A percentile compares a stretch with the other conserved stretches of the same genome.
Evolutionary conservation across 2,888 invertebrate genomes (phyloP).

Genomic region (Drosophila fungiperda): DNA sequence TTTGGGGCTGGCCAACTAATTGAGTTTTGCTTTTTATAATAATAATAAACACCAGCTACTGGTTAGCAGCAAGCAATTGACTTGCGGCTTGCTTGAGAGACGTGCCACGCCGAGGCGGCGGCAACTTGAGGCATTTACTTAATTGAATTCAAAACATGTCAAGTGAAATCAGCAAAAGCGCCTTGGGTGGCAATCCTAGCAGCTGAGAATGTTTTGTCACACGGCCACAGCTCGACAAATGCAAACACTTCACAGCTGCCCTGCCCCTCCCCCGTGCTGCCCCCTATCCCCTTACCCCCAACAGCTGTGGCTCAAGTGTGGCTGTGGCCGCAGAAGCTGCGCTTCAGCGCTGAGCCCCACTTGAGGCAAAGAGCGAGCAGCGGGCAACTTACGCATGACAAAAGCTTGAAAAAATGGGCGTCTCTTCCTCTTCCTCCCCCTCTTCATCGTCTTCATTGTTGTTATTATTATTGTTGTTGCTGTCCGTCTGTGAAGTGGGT

Average conservation of each 20-base stretch:
- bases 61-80: conserved; percentile 41
- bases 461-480: conserved; percentile 36
- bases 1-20: conserved; percentile 60
- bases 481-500: conserved; percentile 55
- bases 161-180: conserved; percentile 68
- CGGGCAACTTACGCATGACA: conserved; percentile 63
- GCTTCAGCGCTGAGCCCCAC: conserved; percentile 58
- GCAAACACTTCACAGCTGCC: conserved; percentile 63
- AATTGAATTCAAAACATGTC: conserved; percentile 79
- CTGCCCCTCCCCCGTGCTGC: neutral
- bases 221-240: conserved; percentile 44
- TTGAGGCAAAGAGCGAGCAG: conserved; percentile 44
- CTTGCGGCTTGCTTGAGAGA: conserved; percentile 35
- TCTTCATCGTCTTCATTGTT: conserved; percentile 34
- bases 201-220: conserved; percentile 51
- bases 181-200: conserved; percentile 67
- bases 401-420: conserved; percentile 69
- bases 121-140: conserved; percentile 57
- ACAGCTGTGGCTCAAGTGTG: conserved; percentile 41
- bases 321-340: conserved; percentile 61
- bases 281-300: neutral
- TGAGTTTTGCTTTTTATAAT: conserved; percentile 74
- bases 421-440: conserved; percentile 55
- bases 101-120: conserved; percentile 31
- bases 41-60: conserved; percentile 71